Evolutionary conservation across 2,888 invertebrate species (phyloP), one percentile per base, ranked within the genome.

Genomic region (Syrphus vitripennis): DNA sequence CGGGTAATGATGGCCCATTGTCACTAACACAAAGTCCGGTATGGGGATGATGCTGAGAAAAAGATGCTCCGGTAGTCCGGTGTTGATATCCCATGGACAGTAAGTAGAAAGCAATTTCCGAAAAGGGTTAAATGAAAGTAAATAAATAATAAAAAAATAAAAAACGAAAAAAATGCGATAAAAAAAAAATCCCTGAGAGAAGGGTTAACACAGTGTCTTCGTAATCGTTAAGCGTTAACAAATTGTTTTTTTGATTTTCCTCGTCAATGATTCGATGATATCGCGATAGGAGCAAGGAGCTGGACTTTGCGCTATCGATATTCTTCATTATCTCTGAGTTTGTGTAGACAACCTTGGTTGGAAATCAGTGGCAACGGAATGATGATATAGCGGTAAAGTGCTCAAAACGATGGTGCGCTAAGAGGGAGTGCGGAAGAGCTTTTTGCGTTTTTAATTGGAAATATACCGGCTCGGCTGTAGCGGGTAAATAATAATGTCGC

Each of bases 191-290:
- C 26, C 24, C 14, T 24, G 12, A n/a, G 69, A 45, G 48, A 31
- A 76, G 74, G 80, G 80, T 69, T 59, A 26, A 34, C 42, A 16
- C 42, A 16, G 63, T 83, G 50, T 61, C 74, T 74, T 78, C 72
- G 63, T 61, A 72, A 74, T 77, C 79, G 75, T 82, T 81, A 86
- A 86, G 77, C 86, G 77, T 69, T 86, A 69, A 77, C 72, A 82
- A 86, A 86, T 82, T 86, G 86, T 82, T 82, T 86, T 86, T 82
- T 81, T 74, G 82, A 84, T 86, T 86, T 86, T 86, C 86, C 82
- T 74, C 72, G 21, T 86, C 84, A 81, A 84, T 84, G 84, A 77
- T 81, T 84, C 84, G 70, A 76, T 79, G 65, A 84, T 67, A 72
- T 81, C 71, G 71, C 48, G 59, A 16, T 31, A 50, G 45, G 19